Base-by-base conservation (phyloP, 2,888 invertebrate genomes). In the Ecliptopera silaceata region DNA sequence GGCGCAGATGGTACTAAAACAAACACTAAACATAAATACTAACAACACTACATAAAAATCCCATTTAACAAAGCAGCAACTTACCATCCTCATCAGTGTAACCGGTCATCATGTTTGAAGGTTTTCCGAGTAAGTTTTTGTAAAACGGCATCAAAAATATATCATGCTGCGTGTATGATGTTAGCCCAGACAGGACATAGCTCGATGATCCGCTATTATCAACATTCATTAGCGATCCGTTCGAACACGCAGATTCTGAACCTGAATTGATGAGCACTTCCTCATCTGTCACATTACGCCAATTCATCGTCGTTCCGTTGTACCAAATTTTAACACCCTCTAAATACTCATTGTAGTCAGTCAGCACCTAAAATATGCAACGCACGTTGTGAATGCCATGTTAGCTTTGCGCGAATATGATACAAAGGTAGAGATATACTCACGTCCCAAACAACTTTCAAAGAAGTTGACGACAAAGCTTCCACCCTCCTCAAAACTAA, bases 111-210 rank as follows among this genome's bases (percentile, higher is more conserved):
- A 96, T 96, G 89, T 98, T 99, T 50, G 97, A 98, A 10, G 98
- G 98, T 75, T 96, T 96, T 4, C 98, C 98, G 77, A 98, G 95
- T 61, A 97, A 93, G 65, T 94, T 95, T 79, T 95, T 95, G 82
- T 95, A 97, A 84, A 96, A 98, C 0, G 98, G 98, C 73, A 96
- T 95, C 56, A 98, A 92, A 80, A 98, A 97, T 74, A 98, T 95
- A 84, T 98, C 97, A 80, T 98, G 98, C 77, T 95, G 95, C 22
- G 96, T 96, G 80, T 94, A 97, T 64, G 97, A 96, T 74, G 94
- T 93, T 67, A 98, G 87, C 67, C 96, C 96, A 6, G 95, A 94
- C 13, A 97, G 92, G 11, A 94, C 92, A 77, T 96, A 95, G 72
- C 94, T 94, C 22, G 95, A 94, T 4, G 94, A 94, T 44, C 94